Evolutionary conservation across 2,113 vertebrate genomes (phyloP).

Genomic region (Hipposideros armiger): DNA sequence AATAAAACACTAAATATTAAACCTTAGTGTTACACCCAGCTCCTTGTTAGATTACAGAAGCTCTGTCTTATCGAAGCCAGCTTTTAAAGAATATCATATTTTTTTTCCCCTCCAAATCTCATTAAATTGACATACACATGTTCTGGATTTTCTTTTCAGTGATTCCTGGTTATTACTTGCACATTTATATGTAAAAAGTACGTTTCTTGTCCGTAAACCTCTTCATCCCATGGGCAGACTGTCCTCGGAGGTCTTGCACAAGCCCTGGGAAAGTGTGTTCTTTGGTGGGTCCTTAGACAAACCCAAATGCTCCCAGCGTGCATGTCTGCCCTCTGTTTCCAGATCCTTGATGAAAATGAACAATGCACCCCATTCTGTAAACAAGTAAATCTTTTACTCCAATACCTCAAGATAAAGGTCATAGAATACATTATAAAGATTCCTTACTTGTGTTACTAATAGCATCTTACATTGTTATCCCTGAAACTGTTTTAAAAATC

Average conservation of each 20-base stretch:
- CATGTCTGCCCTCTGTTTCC: slow-evolving; percentile 62
- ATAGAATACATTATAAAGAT: slow-evolving; percentile 73
- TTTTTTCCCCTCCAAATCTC: slow-evolving; percentile 71
- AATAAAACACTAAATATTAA: slow-evolving; percentile 83
- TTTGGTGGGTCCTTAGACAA: neutral
- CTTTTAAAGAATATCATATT: slow-evolving; percentile 60
- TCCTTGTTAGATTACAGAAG: slow-evolving; percentile 77
- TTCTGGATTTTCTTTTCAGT: slow-evolving; percentile 67
- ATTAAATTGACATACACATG: slow-evolving; percentile 62
- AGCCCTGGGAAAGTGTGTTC: neutral
- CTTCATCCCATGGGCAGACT: neutral
- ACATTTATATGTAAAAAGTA: slow-evolving; percentile 71
- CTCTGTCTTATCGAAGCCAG: too few relatives aligned
- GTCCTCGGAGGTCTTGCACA: neutral
- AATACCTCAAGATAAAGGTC: slow-evolving; percentile 69
- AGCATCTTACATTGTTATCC: slow-evolving; percentile 75
- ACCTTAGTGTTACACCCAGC: slow-evolving; percentile 72
- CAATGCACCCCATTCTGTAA: slow-evolving; percentile 59
- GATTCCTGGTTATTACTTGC: slow-evolving; percentile 69
- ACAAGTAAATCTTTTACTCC: slow-evolving; percentile 33
- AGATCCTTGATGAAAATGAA: slow-evolving; percentile 68
- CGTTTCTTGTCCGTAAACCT: neutral
- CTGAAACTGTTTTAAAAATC: slow-evolving; percentile 78
- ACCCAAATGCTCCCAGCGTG: neutral
- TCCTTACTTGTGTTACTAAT: slow-evolving; percentile 75